These are phyloP conservation scores for Allacma fusca DNA, from an alignment of 2,888 invertebrate genomes.

Conservation along the genomic window DNA sequence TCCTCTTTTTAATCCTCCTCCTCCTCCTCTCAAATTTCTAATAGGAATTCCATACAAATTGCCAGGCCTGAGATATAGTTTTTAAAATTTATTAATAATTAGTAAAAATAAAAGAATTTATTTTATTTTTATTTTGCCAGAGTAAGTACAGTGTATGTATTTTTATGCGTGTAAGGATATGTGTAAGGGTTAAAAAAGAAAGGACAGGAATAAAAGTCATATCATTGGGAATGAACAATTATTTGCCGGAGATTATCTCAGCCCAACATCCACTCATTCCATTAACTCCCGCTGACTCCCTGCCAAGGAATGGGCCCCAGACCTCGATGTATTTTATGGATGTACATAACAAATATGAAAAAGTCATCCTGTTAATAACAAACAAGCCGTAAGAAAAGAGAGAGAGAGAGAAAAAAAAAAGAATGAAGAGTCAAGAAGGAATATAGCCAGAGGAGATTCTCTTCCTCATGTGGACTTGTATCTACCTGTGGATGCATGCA, in stretches of 20 bases:
- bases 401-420: background rate
- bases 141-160: too few relatives aligned
- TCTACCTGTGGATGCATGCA: too few relatives aligned
- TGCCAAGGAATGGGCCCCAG: too few relatives aligned
- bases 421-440: background rate
- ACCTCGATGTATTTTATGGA: too few relatives aligned
- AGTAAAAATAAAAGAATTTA: too few relatives aligned
- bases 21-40: conserved; percentile 20
- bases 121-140: too few relatives aligned
- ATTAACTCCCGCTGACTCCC: conserved; percentile 3
- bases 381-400: background rate
- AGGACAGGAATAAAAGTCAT: background rate
- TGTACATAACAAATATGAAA: conserved; percentile 1
- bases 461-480: background rate
- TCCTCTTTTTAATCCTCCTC: conserved; percentile 17
- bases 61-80: too few relatives aligned
- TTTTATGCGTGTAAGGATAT: background rate
- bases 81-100: too few relatives aligned
- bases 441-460: background rate
- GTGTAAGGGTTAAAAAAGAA: background rate
- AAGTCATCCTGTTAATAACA: conserved; percentile 11
- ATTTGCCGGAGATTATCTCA: background rate
- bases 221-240: background rate
- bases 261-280: background rate
- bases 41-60: background rate